Percentiles rank a stretch among this genome's conserved stretches.
Conservation (phyloP, 2,797 vertebrate species). For the Macropus fuliginosus region DNA sequence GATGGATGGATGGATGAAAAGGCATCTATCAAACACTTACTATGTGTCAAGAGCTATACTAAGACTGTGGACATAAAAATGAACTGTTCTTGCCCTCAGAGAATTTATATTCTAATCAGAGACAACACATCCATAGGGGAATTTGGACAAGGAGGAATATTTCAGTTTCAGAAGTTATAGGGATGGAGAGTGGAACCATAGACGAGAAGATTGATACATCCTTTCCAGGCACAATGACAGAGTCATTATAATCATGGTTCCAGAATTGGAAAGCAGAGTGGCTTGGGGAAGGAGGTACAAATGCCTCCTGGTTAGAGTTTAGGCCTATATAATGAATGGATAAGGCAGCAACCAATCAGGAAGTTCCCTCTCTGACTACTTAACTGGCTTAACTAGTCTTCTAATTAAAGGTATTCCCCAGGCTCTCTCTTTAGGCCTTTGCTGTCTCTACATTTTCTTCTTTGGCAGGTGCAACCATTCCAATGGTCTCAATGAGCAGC, state of each 20-base stretch:
- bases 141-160: not conserved
- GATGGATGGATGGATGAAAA: too few species aligned
- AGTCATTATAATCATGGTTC: not conserved
- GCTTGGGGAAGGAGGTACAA: not conserved
- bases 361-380: not conserved
- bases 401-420: not conserved
- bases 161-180: not conserved
- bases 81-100: not conserved
- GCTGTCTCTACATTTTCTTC: not conserved
- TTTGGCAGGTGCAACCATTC: not conserved
- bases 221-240: not conserved
- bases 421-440: not conserved
- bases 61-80: not conserved
- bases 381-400: not conserved
- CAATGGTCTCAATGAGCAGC: not conserved
- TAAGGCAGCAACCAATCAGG: not conserved
- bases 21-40: not conserved
- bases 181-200: not conserved
- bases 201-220: not conserved
- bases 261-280: not conserved
- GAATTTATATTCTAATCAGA: not conserved
- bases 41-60: not conserved
- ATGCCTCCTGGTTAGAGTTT: not conserved
- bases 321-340: not conserved
- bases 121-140: not conserved